Base-by-base conservation (phyloP, 2,113 vertebrate species). In the Malurus cyaneus region DNA sequence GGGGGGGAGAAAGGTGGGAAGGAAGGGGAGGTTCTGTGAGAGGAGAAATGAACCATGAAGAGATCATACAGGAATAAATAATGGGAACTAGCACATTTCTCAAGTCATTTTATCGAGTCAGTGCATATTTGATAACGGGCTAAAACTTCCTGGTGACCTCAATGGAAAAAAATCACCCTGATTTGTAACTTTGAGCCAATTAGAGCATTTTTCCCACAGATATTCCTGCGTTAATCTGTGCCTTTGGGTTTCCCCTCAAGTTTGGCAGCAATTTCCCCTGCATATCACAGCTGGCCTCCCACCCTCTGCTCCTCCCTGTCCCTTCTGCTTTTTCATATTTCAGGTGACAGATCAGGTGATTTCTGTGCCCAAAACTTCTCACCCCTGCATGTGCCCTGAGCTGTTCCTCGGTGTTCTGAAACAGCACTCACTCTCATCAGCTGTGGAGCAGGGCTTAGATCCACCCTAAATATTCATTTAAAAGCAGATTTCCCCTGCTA, bases 401-500 rank as follows among this genome's bases (percentile, higher is more conserved):
- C 32, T 86, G 65, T 23, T 49, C n/a, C 18, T 34, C 47, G 44
- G 41, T 11, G 36, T 44, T 8, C 31, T 36, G 21, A 57, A 65
- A 47, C 31, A 57, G 39, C 18, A 36, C 21, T 54, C 6, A 46
- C 62, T 74, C 83, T 18, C 54, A 14, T 59, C 31, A 52, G 20
- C 80, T 44, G 36, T 31, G 28, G 25, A 64, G 9, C 42, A 76
- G 44, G 71, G 36, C 65, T 77, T 32, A 56, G 18, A 89, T 57
- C 44, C 64, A 64, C 64, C 9, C 24, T 26, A 42, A 86, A 72
- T 32, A 78, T 77, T 95, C 46, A 32, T 7, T 12, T 34, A 57
- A 92, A 97, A 96, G 87, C 81, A 88, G 50, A 91, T 46, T 60
- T 78, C 73, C 69, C 44, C 52, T 32, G 90, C 52, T 83, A 70